A percentile compares a stretch with the other conserved stretches of the same genome.
Conservation (phyloP, 2,888 invertebrate species). For the Orgyia antiqua region DNA sequence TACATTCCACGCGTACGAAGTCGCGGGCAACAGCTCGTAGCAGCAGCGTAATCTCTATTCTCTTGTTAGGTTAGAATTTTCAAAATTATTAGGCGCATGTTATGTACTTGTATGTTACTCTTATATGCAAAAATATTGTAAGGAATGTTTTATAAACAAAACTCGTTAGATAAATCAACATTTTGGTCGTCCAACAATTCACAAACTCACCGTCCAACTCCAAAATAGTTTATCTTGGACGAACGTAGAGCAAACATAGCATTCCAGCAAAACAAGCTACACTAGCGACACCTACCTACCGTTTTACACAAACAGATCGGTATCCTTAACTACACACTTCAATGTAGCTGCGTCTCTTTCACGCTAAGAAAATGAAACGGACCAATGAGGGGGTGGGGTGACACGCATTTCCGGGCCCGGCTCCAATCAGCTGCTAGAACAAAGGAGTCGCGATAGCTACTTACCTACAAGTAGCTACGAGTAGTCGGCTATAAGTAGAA, state of each 20-base stretch:
- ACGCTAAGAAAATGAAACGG: slow-evolving; percentile 77
- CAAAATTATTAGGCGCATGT: no score
- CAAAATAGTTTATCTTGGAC: slow-evolving; percentile 68
- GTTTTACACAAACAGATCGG: slow-evolving; percentile 63
- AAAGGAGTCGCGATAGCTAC: slow-evolving; percentile 76
- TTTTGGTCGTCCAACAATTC: slow-evolving; percentile 51
- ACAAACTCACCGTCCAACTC: slow-evolving; percentile 39
- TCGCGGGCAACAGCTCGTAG: no score
- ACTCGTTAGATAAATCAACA: slow-evolving; percentile 51
- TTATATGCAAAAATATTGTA: no score
- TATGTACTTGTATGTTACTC: no score
- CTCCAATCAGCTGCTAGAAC: slow-evolving; percentile 80
- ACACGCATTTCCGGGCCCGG: slow-evolving; percentile 77
- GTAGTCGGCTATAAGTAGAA: slow-evolving; percentile 60
- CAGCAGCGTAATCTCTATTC: no score
- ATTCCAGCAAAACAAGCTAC: slow-evolving; percentile 57
- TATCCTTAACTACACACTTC: slow-evolving; percentile 72
- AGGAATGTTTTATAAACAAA: no score
- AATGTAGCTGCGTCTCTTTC: slow-evolving; percentile 71
- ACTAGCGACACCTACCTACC: slow-evolving; percentile 63
- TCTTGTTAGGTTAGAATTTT: no score
- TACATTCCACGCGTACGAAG: no score
- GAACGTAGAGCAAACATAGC: slow-evolving; percentile 53
- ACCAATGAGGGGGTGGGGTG: slow-evolving; percentile 79
- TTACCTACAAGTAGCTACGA: slow-evolving; percentile 68